These are phyloP conservation scores for Melanostigma gelatinosum DNA, from an alignment of 2,113 vertebrate genomes.

Conservation along the genomic window DNA sequence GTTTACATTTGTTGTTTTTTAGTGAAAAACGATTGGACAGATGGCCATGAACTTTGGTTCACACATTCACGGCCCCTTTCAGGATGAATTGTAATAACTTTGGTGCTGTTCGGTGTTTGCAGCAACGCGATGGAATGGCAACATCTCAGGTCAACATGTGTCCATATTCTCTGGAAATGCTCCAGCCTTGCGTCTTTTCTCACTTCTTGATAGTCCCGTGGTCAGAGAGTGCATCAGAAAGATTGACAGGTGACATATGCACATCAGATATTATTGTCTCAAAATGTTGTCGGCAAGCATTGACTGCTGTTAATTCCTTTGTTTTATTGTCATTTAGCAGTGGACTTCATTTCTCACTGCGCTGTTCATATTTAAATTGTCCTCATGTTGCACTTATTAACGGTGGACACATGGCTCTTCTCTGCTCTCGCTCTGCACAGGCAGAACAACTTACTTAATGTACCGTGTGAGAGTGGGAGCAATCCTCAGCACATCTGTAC, in stretches of 20 bases:
- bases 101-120: background rate
- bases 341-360: background rate
- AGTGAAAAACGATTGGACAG: no score
- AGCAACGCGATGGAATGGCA: background rate
- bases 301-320: background rate
- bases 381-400: background rate
- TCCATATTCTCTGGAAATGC: no score
- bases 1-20: no score
- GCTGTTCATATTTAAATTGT: background rate
- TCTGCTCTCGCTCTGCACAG: background rate
- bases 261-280: no score
- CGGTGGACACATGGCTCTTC: background rate
- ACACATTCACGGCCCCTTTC: no score
- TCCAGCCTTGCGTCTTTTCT: background rate
- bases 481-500: slow-evolving; percentile 10
- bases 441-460: background rate
- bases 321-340: background rate
- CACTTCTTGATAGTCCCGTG: no score
- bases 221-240: background rate
- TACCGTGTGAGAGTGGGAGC: slow-evolving; percentile 25
- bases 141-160: background rate
- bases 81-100: background rate
- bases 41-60: no score
- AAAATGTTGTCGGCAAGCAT: background rate
- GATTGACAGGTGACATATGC: background rate